These are phyloP conservation scores for Charanyca ferruginea DNA, from an alignment of 2,888 invertebrate genomes.

Conservation along the genomic window DNA sequence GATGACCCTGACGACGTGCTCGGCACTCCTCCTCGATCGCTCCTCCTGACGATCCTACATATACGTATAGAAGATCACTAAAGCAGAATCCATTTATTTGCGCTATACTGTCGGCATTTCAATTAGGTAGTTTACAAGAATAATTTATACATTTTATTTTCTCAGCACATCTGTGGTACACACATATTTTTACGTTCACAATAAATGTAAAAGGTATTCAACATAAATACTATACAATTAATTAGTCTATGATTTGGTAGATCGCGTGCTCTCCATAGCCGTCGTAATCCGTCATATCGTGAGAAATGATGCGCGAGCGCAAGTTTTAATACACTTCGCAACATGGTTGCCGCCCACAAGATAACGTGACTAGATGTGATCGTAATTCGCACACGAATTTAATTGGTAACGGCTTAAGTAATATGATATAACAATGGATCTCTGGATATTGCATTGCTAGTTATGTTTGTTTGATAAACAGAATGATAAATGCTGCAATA, in stretches of 20 bases:
- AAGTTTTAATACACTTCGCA: conserved; percentile 40
- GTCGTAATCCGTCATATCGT: conserved; percentile 62
- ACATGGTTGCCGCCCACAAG: conserved; percentile 41
- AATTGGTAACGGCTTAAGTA: conserved; percentile 64
- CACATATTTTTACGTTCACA: conserved; percentile 9
- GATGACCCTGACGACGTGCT: too few species aligned
- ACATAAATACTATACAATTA: conserved; percentile 60
- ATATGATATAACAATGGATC: conserved; percentile 65
- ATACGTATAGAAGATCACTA: too few species aligned
- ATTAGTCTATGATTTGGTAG: conserved; percentile 58
- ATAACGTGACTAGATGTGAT: conserved; percentile 58
- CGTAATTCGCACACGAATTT: conserved; percentile 59
- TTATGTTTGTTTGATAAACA: conserved; percentile 51
- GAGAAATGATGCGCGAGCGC: conserved; percentile 64
- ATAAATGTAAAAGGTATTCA: conserved; percentile 36
- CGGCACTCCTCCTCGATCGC: too few species aligned
- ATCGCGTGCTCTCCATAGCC: conserved; percentile 62
- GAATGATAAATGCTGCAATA: conserved; percentile 48
- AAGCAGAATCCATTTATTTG: too few species aligned
- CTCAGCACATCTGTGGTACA: conserved; percentile 8
- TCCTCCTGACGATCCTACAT: too few species aligned
- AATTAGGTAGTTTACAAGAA: not conserved
- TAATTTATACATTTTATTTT: not conserved
- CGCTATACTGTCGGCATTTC: not conserved
- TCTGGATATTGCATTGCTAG: conserved; percentile 45